Evolutionary conservation across 2,113 vertebrate species (phyloP).

Genomic region (Setophaga petechia): DNA sequence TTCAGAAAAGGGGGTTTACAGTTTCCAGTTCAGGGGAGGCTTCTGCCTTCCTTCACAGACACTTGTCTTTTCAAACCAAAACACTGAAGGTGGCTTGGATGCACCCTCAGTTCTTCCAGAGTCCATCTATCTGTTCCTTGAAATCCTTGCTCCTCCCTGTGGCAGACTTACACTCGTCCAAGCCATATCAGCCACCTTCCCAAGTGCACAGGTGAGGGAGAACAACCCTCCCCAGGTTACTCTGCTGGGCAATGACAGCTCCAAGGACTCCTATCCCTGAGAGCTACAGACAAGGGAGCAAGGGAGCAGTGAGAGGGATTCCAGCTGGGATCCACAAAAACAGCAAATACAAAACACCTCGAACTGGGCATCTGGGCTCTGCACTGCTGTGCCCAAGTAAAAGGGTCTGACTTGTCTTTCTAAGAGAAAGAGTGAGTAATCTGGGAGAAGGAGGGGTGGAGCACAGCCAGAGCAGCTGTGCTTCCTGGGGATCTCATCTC

Average conservation of each 20-base stretch:
- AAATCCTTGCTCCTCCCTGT: neutral
- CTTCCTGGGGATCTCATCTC: neutral
- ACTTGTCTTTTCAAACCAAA: no score
- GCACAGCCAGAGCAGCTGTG: neutral
- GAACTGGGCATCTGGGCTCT: neutral
- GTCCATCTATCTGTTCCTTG: neutral
- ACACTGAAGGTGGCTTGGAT: neutral
- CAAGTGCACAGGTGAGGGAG: neutral
- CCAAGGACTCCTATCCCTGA: neutral
- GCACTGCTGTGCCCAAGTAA: neutral
- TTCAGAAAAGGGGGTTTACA: no score
- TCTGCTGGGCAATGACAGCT: neutral
- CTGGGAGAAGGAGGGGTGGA: neutral
- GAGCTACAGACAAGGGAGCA: neutral
- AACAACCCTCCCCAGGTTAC: neutral
- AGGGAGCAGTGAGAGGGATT: neutral
- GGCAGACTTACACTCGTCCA: rapidly evolving
- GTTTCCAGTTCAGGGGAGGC: no score
- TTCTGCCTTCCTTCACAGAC: no score
- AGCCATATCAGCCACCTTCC: neutral
- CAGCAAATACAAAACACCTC: neutral
- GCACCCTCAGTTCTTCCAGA: neutral
- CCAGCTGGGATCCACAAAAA: neutral
- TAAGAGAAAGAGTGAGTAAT: neutral
- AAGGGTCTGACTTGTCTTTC: neutral